Evolutionary conservation across 2,888 invertebrate species (phyloP).

Genomic region (Chironomus tentans): DNA sequence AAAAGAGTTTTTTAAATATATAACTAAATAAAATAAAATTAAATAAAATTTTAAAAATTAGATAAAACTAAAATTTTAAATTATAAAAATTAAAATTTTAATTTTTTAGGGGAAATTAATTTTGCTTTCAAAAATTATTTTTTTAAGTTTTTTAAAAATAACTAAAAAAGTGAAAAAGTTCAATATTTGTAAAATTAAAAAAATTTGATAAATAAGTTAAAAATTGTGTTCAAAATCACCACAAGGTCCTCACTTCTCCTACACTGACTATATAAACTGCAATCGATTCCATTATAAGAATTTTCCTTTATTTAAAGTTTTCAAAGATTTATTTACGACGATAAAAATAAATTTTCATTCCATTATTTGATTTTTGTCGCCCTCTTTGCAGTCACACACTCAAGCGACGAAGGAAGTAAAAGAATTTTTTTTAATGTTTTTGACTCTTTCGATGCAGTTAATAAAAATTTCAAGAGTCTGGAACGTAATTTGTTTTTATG

Average conservation of each 20-base stretch:
- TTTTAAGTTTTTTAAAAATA: no score
- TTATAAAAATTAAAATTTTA: no score
- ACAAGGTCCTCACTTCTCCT: background rate
- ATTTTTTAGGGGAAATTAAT: no score
- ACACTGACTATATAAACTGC: background rate
- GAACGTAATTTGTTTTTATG: conserved; percentile 6
- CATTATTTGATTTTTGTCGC: background rate
- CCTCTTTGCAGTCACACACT: background rate
- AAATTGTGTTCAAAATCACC: background rate
- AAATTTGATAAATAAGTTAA: background rate
- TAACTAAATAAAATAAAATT: no score
- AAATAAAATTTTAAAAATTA: no score
- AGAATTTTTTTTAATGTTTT: background rate
- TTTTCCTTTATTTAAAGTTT: background rate
- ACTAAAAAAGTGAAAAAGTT: no score
- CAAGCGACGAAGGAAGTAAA: background rate
- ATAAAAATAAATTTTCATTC: background rate
- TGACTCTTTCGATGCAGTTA: conserved; percentile 23
- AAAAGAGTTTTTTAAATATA: no score
- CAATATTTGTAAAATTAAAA: background rate
- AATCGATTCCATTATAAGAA: background rate
- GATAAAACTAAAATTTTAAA: no score
- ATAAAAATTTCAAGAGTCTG: conserved; percentile 19
- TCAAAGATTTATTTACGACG: background rate
- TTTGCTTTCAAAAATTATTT: no score